These are phyloP conservation scores for Carollia perspicillata DNA, from an alignment of 2,113 vertebrate species.

Conservation along the genomic window DNA sequence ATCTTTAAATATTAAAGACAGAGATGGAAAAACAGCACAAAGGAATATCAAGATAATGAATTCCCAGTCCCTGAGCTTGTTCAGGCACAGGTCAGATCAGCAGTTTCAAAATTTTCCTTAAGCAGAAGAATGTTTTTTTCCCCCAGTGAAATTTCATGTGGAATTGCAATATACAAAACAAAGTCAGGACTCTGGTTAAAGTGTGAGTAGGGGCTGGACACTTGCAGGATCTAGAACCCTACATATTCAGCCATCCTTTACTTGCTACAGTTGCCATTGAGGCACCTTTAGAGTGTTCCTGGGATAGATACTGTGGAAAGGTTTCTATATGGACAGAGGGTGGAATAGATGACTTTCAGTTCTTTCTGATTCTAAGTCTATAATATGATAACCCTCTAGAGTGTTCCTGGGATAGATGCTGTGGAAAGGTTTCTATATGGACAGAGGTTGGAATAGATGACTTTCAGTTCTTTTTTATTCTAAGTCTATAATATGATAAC, in stretches of 20 bases:
- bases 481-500: neutral
- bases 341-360: neutral
- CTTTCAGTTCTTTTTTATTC: neutral
- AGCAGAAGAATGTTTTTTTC: neutral
- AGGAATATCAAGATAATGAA: neutral
- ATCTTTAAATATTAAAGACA: slow-evolving; percentile 29
- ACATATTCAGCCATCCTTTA: neutral
- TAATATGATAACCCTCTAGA: no score
- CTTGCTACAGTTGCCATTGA: neutral
- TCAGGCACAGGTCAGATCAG: neutral
- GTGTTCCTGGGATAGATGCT: neutral
- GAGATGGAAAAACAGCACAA: neutral
- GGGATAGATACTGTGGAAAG: neutral
- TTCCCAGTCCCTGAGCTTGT: neutral
- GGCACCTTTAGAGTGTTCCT: neutral
- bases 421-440: neutral
- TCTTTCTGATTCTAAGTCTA: slow-evolving; percentile 20
- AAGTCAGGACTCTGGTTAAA: slow-evolving; percentile 1
- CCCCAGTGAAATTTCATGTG: slow-evolving; percentile 9
- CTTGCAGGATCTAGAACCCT: neutral
- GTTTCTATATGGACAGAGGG: neutral
- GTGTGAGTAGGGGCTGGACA: neutral
- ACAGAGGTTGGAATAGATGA: neutral
- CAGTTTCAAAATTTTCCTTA: slow-evolving; percentile 36
- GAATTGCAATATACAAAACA: slow-evolving; percentile 9